Evolutionary conservation across 2,888 invertebrate species (phyloP), one percentile per base, ranked within the genome.

Genomic region (Emmelina monodactyla): DNA sequence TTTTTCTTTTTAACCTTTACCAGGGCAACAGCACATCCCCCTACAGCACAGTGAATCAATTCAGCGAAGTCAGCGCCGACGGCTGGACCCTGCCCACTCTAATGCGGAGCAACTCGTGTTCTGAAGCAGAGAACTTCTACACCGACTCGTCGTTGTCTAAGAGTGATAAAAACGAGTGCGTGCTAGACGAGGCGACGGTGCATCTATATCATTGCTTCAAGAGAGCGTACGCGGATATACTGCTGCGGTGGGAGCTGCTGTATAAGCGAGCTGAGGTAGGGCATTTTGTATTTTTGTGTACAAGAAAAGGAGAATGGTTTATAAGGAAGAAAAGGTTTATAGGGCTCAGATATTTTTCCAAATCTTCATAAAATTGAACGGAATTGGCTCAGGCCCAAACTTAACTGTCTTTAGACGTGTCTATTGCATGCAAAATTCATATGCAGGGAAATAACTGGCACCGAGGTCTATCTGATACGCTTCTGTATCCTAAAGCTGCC

Each of bases 91-190:
- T 89, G 41, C 87, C 88, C 16, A 83, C 85, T 22, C 62, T 88
- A 2, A 82, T 89, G 33, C 84, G 93, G 22, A 94, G 93, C 34
- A 94, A 91, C 61, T 93, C 92, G 0, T 92, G 92, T 84, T 92
- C 92, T 0, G 92, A 92, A 51, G 92, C 91, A 0, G 82, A 92
- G 42, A 94, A 94, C 59, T 89, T 62, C 47, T 72, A 66, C 44
- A 70, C 72, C 0, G 76, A 76, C 42, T 71, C 69, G 1, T 62
- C 60, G 1, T 51, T 51, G 9, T 61, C 62, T n/a, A 71, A 72
- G 40, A 66, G 63, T 0, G 78, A 75, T 30, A 56, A 49, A n/a
- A 47, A 57, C 9, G 52, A 71, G 1, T 76, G 82, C 28, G 68
- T 73, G 10, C 51, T 79, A 1, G 79, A 80, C 35, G 71, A 73